These are phyloP conservation scores for Miltochrista miniata DNA, from an alignment of 2,888 invertebrate genomes.

Conservation along the genomic window DNA sequence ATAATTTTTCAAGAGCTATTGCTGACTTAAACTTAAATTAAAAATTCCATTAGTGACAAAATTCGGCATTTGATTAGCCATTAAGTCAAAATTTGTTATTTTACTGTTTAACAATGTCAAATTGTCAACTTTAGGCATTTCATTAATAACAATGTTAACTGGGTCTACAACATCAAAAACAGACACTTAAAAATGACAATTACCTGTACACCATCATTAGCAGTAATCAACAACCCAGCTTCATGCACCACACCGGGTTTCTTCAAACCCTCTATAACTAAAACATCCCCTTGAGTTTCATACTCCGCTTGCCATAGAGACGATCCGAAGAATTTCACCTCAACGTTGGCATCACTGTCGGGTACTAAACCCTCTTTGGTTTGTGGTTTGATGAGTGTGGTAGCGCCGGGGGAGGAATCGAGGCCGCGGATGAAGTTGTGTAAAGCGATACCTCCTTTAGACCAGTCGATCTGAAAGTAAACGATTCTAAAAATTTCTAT, in stretches of 20 bases:
- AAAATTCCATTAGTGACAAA: too few relatives aligned
- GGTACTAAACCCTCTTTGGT: conserved; percentile 65
- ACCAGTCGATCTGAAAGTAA: conserved; percentile 86
- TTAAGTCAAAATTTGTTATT: too few relatives aligned
- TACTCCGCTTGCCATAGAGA: conserved; percentile 85
- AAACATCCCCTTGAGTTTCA: conserved; percentile 80
- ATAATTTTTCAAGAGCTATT: too few relatives aligned
- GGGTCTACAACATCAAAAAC: too few relatives aligned
- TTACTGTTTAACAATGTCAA: too few relatives aligned
- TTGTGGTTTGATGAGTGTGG: conserved; percentile 80
- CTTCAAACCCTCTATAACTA: conserved; percentile 85
- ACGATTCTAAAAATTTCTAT: background rate
- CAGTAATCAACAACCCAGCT: conserved; percentile 90
- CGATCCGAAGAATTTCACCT: conserved; percentile 89
- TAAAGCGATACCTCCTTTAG: conserved; percentile 87
- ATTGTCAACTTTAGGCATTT: too few relatives aligned
- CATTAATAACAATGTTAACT: too few relatives aligned
- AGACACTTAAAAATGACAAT: background rate
- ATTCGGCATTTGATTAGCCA: too few relatives aligned
- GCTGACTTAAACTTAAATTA: too few relatives aligned
- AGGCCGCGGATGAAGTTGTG: conserved; percentile 97
- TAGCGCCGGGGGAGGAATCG: conserved; percentile 97
- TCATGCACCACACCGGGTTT: conserved; percentile 88
- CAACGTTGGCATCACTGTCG: conserved; percentile 53
- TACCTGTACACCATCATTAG: conserved; percentile 89